Evolutionary conservation across 2,113 vertebrate species (phyloP), one percentile per base, ranked within the genome.

Genomic region (Tautogolabrus adspersus): DNA sequence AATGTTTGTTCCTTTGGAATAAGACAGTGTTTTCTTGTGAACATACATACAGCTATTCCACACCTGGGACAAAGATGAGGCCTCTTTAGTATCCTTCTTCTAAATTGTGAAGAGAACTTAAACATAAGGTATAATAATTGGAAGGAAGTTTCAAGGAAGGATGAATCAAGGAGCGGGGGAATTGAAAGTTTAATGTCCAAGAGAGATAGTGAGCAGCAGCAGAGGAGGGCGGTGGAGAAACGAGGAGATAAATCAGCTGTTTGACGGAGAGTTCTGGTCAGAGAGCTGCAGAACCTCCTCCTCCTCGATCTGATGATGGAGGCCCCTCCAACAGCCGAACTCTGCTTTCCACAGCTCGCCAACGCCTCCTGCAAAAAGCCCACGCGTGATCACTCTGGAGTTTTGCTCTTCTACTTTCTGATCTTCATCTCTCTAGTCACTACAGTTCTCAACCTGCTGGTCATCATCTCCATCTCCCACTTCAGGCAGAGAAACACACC

Each of bases 401-500:
- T 63, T 2, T 10, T 75, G 15, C 42, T 88, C 37, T 54, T 88
- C 18, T 89, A 87, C 69, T 6, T 57, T 0, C 62, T 89, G 60
- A 42, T 37, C 21, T 80, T 60, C 21, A 19, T 89, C 52, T 1
- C 75, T 0, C 44, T 75, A 23, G 26, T 88, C 66, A 88, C 87
- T 13, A 72, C 88, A 0, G n/a, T 26, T 54, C 84, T 91, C 10
- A 88, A 88, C 70, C 75, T 88, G 84, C 73, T 90, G 44, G 82
- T 92, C 0, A 76, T 90, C n/a, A 64, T 87, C 79, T 87, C 88
- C 30, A 87, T 92, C 64, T 86, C 89, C 16, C 91, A 93, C 63
- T 94, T 93, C 74, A 90, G 80, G 84, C 61, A 87, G 10, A 68
- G 49, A 51, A 2, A n/a, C 19, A 12, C 49, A 19, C 49, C 8